Conservation (phyloP, 2,888 invertebrate genomes). For the Phlogophora meticulosa region DNA sequence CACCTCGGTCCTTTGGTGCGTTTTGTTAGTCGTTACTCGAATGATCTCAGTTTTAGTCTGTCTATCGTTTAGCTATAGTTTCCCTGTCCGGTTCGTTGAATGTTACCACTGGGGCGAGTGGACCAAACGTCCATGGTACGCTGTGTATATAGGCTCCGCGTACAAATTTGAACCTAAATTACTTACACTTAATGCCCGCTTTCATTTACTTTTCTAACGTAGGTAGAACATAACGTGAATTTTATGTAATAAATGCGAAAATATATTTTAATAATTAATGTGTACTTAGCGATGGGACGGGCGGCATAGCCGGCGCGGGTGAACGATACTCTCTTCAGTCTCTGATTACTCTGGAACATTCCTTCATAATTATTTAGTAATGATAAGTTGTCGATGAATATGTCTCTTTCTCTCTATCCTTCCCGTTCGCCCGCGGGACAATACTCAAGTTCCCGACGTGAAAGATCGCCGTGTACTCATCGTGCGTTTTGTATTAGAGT, state of each 20-base stretch:
- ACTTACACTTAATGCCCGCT: constrained; percentile 88
- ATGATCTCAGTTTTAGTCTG: constrained; percentile 82
- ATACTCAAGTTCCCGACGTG: constrained; percentile 83
- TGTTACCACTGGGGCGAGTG: constrained; percentile 78
- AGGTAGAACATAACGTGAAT: constrained; percentile 91
- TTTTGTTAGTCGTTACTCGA: constrained; percentile 68
- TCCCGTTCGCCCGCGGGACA: constrained; percentile 87
- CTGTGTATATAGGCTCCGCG: constrained; percentile 90
- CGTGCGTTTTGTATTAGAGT: constrained; percentile 75
- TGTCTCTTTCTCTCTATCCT: constrained; percentile 59
- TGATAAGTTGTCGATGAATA: constrained; percentile 49
- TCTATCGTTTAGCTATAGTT: constrained; percentile 74
- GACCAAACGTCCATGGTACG: constrained; percentile 91
- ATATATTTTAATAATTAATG: constrained; percentile 91
- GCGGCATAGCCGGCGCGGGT: constrained; percentile 90
- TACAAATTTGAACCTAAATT: constrained; percentile 89
- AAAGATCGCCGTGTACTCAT: constrained; percentile 83
- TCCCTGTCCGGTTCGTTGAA: constrained; percentile 66
- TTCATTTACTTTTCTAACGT: constrained; percentile 89
- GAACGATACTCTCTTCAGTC: constrained; percentile 73
- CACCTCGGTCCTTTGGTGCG: constrained; percentile 62
- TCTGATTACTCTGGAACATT: constrained; percentile 59
- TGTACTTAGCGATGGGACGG: constrained; percentile 89
- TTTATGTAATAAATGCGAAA: constrained; percentile 91
- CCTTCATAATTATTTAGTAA: constrained; percentile 55